Evolutionary conservation across 2,113 vertebrate genomes (phyloP).

Genomic region (Elachura formosa): DNA sequence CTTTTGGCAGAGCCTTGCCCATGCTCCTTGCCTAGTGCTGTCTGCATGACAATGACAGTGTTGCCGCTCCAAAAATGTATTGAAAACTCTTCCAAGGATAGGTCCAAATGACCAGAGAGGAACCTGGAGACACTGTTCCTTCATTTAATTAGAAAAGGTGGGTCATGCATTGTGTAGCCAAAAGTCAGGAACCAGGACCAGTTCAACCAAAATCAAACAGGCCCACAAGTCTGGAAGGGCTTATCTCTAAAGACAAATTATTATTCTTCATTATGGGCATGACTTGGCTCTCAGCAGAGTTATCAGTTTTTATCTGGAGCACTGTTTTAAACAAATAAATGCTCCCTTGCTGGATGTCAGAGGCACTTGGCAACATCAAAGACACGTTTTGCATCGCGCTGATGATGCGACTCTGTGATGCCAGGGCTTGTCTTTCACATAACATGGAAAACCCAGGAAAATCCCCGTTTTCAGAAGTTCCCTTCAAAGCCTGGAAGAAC

Average conservation of each 20-base stretch:
- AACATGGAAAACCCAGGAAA: background rate
- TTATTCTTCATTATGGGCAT: background rate
- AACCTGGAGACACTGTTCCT: background rate
- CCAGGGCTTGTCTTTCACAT: background rate
- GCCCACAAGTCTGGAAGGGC: background rate
- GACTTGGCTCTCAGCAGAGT: background rate
- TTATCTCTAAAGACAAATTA: background rate
- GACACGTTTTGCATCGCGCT: background rate
- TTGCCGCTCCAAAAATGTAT: background rate
- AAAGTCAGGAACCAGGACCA: background rate
- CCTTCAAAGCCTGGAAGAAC: background rate
- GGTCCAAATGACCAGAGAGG: background rate
- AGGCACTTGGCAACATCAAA: background rate
- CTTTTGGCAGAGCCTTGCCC: background rate
- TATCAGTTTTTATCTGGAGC: slow-evolving; percentile 2
- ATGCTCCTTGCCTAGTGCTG: background rate
- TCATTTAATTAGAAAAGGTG: background rate
- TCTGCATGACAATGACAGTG: rapidly evolving
- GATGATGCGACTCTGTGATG: background rate
- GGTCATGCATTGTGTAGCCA: background rate
- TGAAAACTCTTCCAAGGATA: background rate
- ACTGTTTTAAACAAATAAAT: slow-evolving; percentile 57
- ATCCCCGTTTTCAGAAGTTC: background rate
- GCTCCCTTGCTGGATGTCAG: background rate
- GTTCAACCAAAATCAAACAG: background rate